Base-by-base conservation (phyloP, 2,113 vertebrate genomes). In the Campylorhamphus procurvoides region DNA sequence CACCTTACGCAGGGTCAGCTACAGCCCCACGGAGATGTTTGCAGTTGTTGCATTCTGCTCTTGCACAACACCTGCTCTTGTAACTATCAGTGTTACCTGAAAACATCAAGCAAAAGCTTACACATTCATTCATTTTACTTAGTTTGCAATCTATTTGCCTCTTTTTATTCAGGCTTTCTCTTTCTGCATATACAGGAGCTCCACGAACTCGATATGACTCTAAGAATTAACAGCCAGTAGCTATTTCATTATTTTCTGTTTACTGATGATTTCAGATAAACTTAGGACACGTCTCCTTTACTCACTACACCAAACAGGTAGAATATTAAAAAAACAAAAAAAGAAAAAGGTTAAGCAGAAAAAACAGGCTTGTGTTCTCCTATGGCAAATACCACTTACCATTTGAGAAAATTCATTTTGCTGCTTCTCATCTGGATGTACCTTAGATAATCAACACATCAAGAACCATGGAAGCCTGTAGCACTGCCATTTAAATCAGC, bases 21-120 rank as follows among this genome's bases (percentile, higher is more conserved):
- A 31, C 0, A 0, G 31, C 28, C 46, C 56, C 1, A 2, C 4
- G 10, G 71, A 1, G 4, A 72, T 7, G 44, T 50, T 42, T 5
- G 2, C 9, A 64, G 44, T 27, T 90, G 67, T 53, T 75, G 29
- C 35, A 84, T 23, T 37, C 42, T 87, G 47, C 31, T 72, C 22
- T 47, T 33, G 24, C 50, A 37, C 69, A 75, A 49, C 18, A 64
- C n/a, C n/a, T 77, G 46, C 20, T 81, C 40, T 50, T 2, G 0
- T 58, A 67, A 22, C 74, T 47, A 16, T 22, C 42, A 44, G 7
- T 7, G 6, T 28, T 44, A 63, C 35, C 40, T 29, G 59, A 73
- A 2, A 69, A 52, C 17, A 68, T 16, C 40, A 80, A 76, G 33
- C 20, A 76, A 53, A 66, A 42, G 5, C 44, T 87, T 78, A 50